These are phyloP conservation scores for Phaedon cochleariae DNA, from an alignment of 2,888 invertebrate species.

Conservation along the genomic window DNA sequence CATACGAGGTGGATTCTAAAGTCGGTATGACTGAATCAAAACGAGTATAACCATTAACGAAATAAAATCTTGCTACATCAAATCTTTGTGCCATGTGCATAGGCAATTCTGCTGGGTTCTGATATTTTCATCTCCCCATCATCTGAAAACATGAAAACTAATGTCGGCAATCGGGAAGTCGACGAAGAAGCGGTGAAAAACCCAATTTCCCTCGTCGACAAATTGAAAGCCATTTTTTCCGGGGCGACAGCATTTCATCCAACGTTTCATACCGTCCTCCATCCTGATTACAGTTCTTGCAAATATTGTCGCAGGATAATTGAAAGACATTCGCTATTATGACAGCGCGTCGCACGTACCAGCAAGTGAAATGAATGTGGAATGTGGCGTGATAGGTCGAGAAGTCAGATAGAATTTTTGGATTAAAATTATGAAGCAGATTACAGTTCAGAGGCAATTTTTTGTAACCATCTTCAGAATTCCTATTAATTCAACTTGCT, in stretches of 20 bases:
- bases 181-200: slow-evolving; percentile 28
- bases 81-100: too few relatives aligned
- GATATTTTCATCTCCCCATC: background rate
- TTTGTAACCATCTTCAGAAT: too few relatives aligned
- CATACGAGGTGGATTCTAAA: too few relatives aligned
- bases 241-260: slow-evolving; percentile 42
- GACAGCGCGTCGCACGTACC: slow-evolving; percentile 26
- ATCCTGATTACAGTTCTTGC: slow-evolving; percentile 32
- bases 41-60: too few relatives aligned
- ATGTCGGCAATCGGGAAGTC: background rate
- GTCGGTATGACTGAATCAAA: too few relatives aligned
- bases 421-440: too few relatives aligned
- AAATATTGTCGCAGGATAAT: slow-evolving; percentile 38
- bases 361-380: slow-evolving; percentile 12
- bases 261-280: background rate
- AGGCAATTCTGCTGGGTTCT: too few relatives aligned
- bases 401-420: background rate
- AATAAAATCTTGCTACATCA: too few relatives aligned
- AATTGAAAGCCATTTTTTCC: slow-evolving; percentile 54
- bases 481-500: too few relatives aligned
- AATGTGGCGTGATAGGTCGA: background rate
- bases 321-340: slow-evolving; percentile 38
- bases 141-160: slow-evolving; percentile 10
- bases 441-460: too few relatives aligned
- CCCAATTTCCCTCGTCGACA: slow-evolving; percentile 52